These are phyloP conservation scores for Microplitis deprimator DNA, from an alignment of 2,888 invertebrate species.

Conservation along the genomic window DNA sequence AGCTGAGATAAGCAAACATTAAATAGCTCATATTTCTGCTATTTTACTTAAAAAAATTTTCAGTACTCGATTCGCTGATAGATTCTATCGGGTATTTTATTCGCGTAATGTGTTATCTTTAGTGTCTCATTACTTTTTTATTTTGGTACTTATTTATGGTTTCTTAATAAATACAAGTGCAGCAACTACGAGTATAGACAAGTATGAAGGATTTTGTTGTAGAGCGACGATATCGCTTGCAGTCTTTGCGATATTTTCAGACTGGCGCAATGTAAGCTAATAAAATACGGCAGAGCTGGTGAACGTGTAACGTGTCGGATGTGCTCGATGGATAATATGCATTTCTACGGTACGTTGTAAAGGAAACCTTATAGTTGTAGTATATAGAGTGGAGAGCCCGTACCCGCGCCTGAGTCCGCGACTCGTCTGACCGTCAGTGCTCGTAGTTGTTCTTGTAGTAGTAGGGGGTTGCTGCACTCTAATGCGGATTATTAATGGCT, in stretches of 20 bases:
- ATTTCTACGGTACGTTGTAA: constrained; percentile 67
- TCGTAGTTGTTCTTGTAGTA: not conserved
- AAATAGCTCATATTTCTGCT: not conserved
- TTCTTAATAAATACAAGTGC: no score
- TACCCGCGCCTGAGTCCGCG: constrained; percentile 9
- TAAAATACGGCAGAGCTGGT: constrained; percentile 56
- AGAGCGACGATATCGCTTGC: constrained; percentile 9
- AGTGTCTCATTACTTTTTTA: no score
- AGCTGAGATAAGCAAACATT: not conserved
- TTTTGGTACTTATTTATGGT: no score
- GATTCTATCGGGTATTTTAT: no score
- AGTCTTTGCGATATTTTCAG: constrained; percentile 45
- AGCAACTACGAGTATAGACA: not conserved
- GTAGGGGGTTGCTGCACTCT: constrained; percentile 52
- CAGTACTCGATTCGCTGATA: not conserved
- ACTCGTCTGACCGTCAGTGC: constrained; percentile 42
- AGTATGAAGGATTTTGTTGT: constrained; percentile 4
- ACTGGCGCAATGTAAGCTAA: constrained; percentile 60
- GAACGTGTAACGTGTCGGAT: constrained; percentile 65
- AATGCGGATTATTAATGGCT: constrained; percentile 65
- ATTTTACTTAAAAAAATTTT: not conserved
- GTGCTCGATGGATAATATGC: constrained; percentile 67
- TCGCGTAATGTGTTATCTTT: no score
- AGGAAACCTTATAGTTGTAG: constrained; percentile 61
- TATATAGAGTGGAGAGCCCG: no score